A percentile compares a stretch with the other conserved stretches of the same genome.
These are phyloP conservation scores for Drosophila albomicans DNA, from an alignment of 1,140 invertebrate species.

Conservation along the genomic window DNA sequence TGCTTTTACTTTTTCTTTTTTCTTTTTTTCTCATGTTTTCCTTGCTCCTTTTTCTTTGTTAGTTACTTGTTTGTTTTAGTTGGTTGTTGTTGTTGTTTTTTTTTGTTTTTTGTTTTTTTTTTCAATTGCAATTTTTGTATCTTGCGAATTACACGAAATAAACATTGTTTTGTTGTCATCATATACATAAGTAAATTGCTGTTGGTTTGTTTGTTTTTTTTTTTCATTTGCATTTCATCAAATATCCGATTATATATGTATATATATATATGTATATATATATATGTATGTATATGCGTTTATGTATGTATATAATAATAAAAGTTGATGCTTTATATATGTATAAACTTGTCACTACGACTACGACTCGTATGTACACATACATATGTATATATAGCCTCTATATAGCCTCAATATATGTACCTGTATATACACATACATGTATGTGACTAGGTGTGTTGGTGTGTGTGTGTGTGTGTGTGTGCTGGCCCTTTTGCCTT, in stretches of 20 bases:
- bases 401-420: slow-evolving; percentile 45
- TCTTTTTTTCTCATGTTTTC: slow-evolving; percentile 34
- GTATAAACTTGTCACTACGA: slow-evolving; percentile 67
- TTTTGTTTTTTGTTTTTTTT: slow-evolving; percentile 30
- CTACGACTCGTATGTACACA: slow-evolving; percentile 44
- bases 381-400: slow-evolving; percentile 44
- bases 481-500: slow-evolving; percentile 17
- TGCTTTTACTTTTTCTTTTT: no score
- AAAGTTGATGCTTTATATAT: slow-evolving; percentile 65
- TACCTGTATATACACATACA: slow-evolving; percentile 31
- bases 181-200: slow-evolving; percentile 75
- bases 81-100: slow-evolving; percentile 29
- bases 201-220: slow-evolving; percentile 39
- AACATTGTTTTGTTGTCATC: slow-evolving; percentile 40
- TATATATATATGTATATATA: slow-evolving; percentile 47
- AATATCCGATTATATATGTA: slow-evolving; percentile 62
- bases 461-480: slow-evolving; percentile 16
- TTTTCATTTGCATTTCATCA: slow-evolving; percentile 44
- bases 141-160: slow-evolving; percentile 51
- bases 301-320: slow-evolving; percentile 56
- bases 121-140: slow-evolving; percentile 14
- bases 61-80: slow-evolving; percentile 40
- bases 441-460: slow-evolving; percentile 7
- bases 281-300: slow-evolving; percentile 36
- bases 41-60: slow-evolving; percentile 41